These are phyloP conservation scores for Pantelozetes paolii DNA, from an alignment of 2,888 invertebrate genomes.

Conservation along the genomic window DNA sequence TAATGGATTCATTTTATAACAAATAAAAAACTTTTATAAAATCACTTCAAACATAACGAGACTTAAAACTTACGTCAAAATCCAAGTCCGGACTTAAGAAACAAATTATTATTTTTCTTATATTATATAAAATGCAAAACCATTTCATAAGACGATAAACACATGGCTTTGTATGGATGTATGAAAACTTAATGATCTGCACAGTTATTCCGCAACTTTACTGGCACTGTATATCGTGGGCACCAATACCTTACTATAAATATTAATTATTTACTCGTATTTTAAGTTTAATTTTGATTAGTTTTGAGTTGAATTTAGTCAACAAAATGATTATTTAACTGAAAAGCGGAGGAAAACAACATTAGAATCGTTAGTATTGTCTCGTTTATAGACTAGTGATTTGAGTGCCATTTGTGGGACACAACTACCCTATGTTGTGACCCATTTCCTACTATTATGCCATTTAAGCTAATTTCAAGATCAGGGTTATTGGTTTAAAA, in stretches of 20 bases:
- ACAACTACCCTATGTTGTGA: conserved; percentile 31
- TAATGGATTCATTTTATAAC: not conserved
- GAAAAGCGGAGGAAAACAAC: not conserved
- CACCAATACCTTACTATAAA: not conserved
- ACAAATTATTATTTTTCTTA: not conserved
- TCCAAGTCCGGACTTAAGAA: not conserved
- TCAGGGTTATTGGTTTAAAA: conserved; percentile 35
- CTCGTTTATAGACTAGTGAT: conserved; percentile 30
- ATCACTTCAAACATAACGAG: conserved; percentile 23
- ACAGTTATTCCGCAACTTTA: not conserved
- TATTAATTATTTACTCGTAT: not conserved
- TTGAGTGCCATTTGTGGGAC: conserved; percentile 27
- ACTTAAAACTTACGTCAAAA: not conserved
- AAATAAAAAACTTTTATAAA: not conserved
- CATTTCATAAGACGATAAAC: not conserved
- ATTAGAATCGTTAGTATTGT: conserved; percentile 17
- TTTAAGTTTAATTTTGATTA: not conserved
- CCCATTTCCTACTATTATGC: conserved; percentile 35
- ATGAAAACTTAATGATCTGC: not conserved
- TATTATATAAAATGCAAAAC: not conserved
- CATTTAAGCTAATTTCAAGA: conserved; percentile 32
- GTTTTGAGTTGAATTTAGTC: not conserved
- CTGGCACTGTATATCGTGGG: not conserved
- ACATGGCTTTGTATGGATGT: no score
- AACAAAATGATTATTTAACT: not conserved